Conservation (phyloP, 2,888 invertebrate genomes). For the Horisme vitalbata region DNA sequence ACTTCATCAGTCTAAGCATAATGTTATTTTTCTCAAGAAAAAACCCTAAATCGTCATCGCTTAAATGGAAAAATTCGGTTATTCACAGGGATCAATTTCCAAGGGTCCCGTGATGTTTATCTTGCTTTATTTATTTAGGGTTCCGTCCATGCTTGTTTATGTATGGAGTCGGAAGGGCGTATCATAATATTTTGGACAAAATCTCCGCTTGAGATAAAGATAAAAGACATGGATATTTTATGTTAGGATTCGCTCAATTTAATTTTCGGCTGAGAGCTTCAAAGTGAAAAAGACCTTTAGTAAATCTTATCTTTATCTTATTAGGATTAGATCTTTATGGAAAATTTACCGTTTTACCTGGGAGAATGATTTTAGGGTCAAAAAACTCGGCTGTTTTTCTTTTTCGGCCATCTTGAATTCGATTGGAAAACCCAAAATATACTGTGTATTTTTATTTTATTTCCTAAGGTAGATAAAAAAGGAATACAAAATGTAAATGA, state of each 20-base stretch:
- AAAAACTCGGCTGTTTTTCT: too few species aligned
- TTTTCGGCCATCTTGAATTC: too few species aligned
- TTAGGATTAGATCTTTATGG: background rate
- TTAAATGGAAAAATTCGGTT: constrained; percentile 19
- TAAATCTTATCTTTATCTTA: constrained; percentile 15
- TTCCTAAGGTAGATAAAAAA: too few species aligned
- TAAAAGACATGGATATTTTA: constrained; percentile 16
- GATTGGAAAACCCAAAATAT: too few species aligned
- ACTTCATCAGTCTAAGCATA: too few species aligned
- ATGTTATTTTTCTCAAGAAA: constrained; percentile 5
- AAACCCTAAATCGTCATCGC: constrained; percentile 8
- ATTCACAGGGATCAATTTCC: constrained; percentile 30
- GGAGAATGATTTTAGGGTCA: too few species aligned
- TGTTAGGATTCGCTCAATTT: constrained; percentile 17
- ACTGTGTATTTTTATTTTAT: too few species aligned
- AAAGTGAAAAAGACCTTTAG: constrained; percentile 13
- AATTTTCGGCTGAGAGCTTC: constrained; percentile 20
- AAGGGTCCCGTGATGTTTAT: constrained; percentile 33
- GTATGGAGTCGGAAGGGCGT: constrained; percentile 22
- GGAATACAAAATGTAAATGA: too few species aligned
- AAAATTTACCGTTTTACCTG: too few species aligned
- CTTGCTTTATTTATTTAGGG: constrained; percentile 35
- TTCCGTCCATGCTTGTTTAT: constrained; percentile 30
- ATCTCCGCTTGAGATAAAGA: constrained; percentile 19
- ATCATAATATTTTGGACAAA: constrained; percentile 27